Conservation (phyloP, 1,140 invertebrate species). For the Caerostris extrusa region DNA sequence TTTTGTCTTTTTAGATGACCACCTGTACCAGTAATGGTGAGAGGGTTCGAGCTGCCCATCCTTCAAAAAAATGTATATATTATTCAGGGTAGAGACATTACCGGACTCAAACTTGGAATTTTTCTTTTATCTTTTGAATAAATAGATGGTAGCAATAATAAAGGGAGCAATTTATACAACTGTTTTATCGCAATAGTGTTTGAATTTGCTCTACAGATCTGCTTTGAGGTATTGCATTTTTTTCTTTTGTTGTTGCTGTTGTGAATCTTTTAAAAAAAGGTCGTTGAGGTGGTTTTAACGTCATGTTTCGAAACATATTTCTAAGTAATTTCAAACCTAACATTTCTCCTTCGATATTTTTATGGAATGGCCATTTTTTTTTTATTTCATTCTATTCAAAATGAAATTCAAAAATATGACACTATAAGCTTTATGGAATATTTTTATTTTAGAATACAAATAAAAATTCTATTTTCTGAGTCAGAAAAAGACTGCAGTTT, state of each 20-base stretch:
- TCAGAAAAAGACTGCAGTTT: too few species aligned
- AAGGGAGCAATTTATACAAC: slow-evolving; percentile 14
- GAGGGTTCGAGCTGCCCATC: neutral
- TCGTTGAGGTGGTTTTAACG: neutral
- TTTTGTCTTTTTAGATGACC: slow-evolving; percentile 8
- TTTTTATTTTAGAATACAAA: too few species aligned
- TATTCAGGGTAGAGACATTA: slow-evolving; percentile 7
- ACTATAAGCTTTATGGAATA: too few species aligned
- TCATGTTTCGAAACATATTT: slow-evolving; percentile 3
- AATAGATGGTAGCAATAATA: neutral
- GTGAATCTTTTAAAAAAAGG: neutral
- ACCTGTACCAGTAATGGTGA: slow-evolving; percentile 11
- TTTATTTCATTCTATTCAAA: too few species aligned
- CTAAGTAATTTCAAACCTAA: neutral
- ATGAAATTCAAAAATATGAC: too few species aligned
- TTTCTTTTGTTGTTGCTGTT: neutral
- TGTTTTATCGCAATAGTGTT: neutral
- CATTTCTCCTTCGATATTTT: too few species aligned
- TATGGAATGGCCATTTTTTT: too few species aligned
- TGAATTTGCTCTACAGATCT: neutral
- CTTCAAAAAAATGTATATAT: neutral
- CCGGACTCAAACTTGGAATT: neutral
- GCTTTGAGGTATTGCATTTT: neutral
- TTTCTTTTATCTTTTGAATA: neutral
- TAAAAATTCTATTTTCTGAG: too few species aligned